Base-by-base conservation (phyloP, 2,797 vertebrate species). In the Sandelia bainsii region DNA sequence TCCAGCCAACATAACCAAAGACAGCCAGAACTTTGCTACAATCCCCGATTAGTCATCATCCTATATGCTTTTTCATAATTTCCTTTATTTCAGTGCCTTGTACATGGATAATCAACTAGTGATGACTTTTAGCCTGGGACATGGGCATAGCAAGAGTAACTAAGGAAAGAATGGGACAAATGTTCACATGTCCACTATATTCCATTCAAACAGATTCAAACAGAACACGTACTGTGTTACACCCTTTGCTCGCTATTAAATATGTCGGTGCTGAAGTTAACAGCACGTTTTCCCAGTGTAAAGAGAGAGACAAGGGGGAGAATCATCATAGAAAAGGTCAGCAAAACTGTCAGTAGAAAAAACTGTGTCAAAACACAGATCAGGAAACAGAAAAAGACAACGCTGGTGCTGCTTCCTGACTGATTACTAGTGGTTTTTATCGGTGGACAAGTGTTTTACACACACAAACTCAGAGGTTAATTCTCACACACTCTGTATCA, bases 321-420 rank as follows among this genome's bases (percentile, higher is more conserved):
- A 69, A 45, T 70, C 61, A 56, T 62, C 34, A 27, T 25, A 22
- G 1, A 1, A 62, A 60, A 80, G 48, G 63, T 81, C 87, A 76
- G 76, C 9, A 34, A 29, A 76, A 75, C 58, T 53, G 29, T 62
- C 37, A 8, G 1, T 1, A 3, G 39, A 6, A 58, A 45, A 76
- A 78, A 52, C 32, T 23, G 65, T 78, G 83, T 84, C 58, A 72
- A 80, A 86, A 86, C 74, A 84, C 73, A 32, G 77, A 81, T 82
- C 90, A 92, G 92, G 93, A 93, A 94, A 87, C 83, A 82, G 87
- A 87, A 80, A 75, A 84, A 80, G 77, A 69, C 76, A 68, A 83
- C 67, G 67, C 56, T 68, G 87, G 75, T 73, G 69, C 86, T 82
- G 81, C 82, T 94, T 94, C 94, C 92, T 93, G 91, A 53, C 78